Conservation (phyloP, 2,888 invertebrate species). For the Oxyteleia sp. region DNA sequence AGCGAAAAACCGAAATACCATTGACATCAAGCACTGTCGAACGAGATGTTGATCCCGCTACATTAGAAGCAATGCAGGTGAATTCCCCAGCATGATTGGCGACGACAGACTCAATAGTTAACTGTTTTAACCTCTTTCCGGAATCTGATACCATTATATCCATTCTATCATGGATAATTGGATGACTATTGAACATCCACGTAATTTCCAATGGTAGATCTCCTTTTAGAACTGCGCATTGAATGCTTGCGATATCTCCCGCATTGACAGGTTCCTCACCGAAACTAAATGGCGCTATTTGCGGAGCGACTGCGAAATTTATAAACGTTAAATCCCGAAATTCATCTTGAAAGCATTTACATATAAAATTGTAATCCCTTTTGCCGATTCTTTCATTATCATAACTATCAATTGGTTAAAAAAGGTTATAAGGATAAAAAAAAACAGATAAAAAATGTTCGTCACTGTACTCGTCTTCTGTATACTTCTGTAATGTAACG, state of each 20-base stretch:
- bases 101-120: constrained; percentile 88
- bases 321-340: neutral
- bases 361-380: neutral
- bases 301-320: constrained; percentile 91
- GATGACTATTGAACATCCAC: constrained; percentile 92
- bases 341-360: constrained; percentile 19
- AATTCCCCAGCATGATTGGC: constrained; percentile 89
- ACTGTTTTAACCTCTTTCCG: constrained; percentile 88
- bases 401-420: too few species aligned
- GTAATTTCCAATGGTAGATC: constrained; percentile 92
- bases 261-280: constrained; percentile 92
- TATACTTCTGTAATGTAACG: too few species aligned
- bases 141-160: constrained; percentile 81
- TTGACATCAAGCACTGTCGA: constrained; percentile 89
- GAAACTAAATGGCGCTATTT: constrained; percentile 93
- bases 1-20: constrained; percentile 87
- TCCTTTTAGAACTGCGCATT: constrained; percentile 90
- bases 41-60: constrained; percentile 88
- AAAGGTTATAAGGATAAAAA: too few species aligned
- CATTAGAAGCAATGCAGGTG: constrained; percentile 88
- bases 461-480: too few species aligned
- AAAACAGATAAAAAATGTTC: too few species aligned
- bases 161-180: constrained; percentile 82
- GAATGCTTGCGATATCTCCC: constrained; percentile 90
- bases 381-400: too few species aligned